Evolutionary conservation across 2,888 invertebrate species (phyloP), one percentile per base, ranked within the genome.

Genomic region (Cephus runcator): DNA sequence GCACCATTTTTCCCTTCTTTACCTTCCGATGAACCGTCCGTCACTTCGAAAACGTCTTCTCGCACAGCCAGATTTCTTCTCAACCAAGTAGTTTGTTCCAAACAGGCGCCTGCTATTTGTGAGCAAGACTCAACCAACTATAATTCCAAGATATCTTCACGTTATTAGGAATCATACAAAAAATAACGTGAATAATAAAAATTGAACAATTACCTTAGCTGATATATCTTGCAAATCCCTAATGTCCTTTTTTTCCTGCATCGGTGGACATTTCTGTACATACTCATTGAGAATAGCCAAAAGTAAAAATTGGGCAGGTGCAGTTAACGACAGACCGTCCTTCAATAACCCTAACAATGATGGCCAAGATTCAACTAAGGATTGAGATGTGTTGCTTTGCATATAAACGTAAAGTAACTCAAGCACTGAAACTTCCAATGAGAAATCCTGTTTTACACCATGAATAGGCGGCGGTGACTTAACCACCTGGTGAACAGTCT

Each of bases 1-100:
- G 84, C 86, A 84, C 88, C 89, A 79, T 77, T 85, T 85, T 89
- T 89, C 69, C 87, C 86, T 79, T 90, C 88, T 84, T 89, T 89
- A 83, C 90, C 89, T 85, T 91, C 92, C 78, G 89, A 83, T 69
- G 90, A 88, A 80, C 87, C 88, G 82, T 92, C 92, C 31, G 87
- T 85, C 35, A 92, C 93, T n/a, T 92, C 92, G 12, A 92, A 90
- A 30, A 93, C 93, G 80, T 95, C 95, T 86, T 95, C 95, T 80
- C 95, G 94, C 1, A 97, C 97, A 75, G 96, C 96, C 80, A 96
- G 93, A 91, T 96, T 97, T 83, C 96, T 93, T 81, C 97, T 92
- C 76, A 98, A 91, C 97, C 97, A 98, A 0, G 97, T 97, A 1
- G 97, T 97, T 91, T 97, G 97, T 88, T 97, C 97, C 83, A 98